phyloP scores from a whole-genome alignment of 2,888 invertebrate genomes.

The Ophonus ardosiacus region DNA sequence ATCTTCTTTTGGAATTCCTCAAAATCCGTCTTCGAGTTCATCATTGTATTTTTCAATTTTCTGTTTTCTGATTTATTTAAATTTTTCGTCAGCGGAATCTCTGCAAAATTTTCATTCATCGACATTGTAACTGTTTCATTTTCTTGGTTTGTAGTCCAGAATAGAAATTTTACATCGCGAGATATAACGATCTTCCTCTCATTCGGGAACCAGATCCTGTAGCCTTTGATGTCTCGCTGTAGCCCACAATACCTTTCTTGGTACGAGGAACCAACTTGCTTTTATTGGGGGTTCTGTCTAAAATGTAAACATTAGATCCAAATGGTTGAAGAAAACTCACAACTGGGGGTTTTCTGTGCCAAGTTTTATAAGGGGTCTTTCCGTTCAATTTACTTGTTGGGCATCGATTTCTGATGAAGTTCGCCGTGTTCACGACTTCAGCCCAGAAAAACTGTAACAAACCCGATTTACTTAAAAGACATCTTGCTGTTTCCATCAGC shows the following conservation, averaged over 20 bases:
- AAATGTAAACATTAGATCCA: constrained; percentile 64
- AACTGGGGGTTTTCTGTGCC: constrained; percentile 63
- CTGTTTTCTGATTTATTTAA: too few relatives aligned
- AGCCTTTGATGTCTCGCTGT: constrained; percentile 61
- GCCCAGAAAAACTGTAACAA: constrained; percentile 68
- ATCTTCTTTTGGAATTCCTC: too few relatives aligned
- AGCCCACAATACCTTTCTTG: constrained; percentile 60
- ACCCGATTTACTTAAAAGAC: constrained; percentile 68
- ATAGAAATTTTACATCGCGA: constrained; percentile 8
- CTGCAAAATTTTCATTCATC: not conserved
- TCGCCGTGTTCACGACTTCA: constrained; percentile 69
- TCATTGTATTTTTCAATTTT: too few relatives aligned
- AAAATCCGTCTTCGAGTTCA: too few relatives aligned
- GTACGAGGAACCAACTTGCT: not conserved
- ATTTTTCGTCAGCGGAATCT: not conserved
- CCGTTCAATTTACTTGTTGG: too few relatives aligned
- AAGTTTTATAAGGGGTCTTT: constrained; percentile 65
- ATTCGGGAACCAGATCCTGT: constrained; percentile 57
- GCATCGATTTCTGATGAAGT: constrained; percentile 69
- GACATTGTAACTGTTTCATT: not conserved
- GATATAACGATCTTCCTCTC: constrained; percentile 52
- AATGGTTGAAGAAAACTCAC: constrained; percentile 66
- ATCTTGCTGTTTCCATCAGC: constrained; percentile 68
- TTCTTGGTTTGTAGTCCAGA: not conserved
- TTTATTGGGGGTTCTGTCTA: not conserved